phyloP scores from a whole-genome alignment of 2,797 vertebrate genomes.

The Hirundo rustica region DNA sequence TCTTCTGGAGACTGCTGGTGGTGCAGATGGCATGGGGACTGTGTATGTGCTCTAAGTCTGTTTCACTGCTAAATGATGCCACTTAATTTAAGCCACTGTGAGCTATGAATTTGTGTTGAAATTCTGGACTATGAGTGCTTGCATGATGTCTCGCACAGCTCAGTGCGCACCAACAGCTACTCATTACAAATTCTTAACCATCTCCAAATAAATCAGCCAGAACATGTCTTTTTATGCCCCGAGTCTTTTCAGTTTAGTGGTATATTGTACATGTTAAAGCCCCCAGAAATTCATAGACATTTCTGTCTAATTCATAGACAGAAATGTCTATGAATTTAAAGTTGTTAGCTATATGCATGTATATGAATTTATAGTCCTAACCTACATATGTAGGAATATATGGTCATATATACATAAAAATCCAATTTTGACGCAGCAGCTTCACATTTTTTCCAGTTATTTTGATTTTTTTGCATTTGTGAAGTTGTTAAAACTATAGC shows the following conservation, averaged over 20 bases:
- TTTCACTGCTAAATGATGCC: background rate
- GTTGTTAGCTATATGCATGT: background rate
- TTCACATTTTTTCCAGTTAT: background rate
- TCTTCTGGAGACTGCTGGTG: background rate
- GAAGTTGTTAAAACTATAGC: background rate
- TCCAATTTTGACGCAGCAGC: background rate
- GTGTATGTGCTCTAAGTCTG: background rate
- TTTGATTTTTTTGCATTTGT: background rate
- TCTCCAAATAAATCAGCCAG: background rate
- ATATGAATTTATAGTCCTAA: background rate
- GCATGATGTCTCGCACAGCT: background rate
- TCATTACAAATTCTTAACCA: background rate
- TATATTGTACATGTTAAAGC: background rate
- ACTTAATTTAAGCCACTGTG: slow-evolving; percentile 13
- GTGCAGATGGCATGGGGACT: background rate
- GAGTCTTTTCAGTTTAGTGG: background rate
- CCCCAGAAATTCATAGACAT: background rate
- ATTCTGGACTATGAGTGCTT: background rate
- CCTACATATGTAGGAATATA: background rate
- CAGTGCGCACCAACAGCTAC: background rate
- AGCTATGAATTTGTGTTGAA: slow-evolving; percentile 8
- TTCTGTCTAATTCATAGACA: no score
- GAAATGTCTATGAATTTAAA: background rate
- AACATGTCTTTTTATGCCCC: background rate
- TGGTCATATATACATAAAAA: background rate